Percentiles rank a stretch among this genome's conserved stretches.
Conservation (phyloP, 2,888 invertebrate species). For the Lepidocyrtinus sp. region DNA sequence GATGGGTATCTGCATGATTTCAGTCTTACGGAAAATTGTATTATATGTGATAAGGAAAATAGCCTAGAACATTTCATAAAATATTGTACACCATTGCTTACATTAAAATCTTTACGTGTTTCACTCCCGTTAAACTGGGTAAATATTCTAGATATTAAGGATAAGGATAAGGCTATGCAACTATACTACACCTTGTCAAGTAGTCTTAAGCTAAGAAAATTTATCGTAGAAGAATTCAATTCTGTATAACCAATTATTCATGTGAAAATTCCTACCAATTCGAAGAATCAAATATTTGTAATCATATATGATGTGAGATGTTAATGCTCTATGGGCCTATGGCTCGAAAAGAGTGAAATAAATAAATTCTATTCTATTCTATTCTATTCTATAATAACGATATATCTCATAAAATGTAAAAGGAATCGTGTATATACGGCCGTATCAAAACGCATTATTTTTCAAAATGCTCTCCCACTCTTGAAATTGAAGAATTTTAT, state of each 20-base stretch:
- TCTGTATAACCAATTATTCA: neutral
- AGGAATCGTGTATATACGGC: neutral
- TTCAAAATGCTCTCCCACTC: no score
- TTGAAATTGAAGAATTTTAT: neutral
- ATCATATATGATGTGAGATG: neutral
- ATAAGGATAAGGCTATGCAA: neutral
- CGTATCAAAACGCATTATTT: neutral
- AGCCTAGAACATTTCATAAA: neutral
- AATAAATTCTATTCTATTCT: no score
- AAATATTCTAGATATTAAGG: neutral
- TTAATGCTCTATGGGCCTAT: neutral
- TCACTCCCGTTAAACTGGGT: neutral
- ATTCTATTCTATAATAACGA: no score
- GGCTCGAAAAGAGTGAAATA: neutral
- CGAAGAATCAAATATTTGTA: neutral
- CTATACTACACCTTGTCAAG: neutral
- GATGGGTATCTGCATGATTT: neutral
- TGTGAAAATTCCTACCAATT: neutral
- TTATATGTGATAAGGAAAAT: neutral
- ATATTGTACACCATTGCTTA: neutral
- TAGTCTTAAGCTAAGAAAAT: neutral
- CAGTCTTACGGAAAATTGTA: neutral
- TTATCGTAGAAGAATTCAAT: neutral
- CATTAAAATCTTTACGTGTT: neutral
- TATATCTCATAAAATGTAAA: slow-evolving; percentile 1